Base-by-base conservation (phyloP, 2,113 vertebrate genomes). In the Cinclus cinclus region DNA sequence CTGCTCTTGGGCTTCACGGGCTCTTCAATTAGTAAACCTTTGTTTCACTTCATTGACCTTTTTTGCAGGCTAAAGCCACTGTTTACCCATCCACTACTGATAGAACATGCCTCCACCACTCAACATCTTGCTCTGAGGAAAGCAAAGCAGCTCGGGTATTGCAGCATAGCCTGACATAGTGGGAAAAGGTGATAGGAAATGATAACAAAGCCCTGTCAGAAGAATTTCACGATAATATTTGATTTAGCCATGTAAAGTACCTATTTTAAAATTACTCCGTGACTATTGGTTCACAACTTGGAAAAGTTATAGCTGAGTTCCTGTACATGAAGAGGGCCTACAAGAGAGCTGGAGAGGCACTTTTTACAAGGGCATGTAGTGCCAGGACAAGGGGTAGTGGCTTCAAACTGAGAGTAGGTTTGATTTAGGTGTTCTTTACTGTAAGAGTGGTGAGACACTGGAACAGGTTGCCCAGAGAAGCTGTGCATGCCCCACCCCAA, bases 201-300 rank as follows among this genome's bases (percentile, higher is more conserved):
- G 8, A 56, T 13, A 17, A 80, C 17, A 52, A 73, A 64, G 7
- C 3, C 15, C 27, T 84, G 15, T 14, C 41, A 87, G 21, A 52
- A 0, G 0, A 90, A 90, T 65, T 52, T 58, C 1, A 0, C 30
- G 2, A 49, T 27, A 75, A 65, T 21, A 3, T 77, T 81, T 78
- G 15, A 50, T 65, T 73, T 56, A 84, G 23, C 12, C 23, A 33
- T 31, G 13, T 39, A n/a, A 87, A 46, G 23, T 25, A 64, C 0
- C 1, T 52, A 44, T 80, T 86, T 82, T 64, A 33, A 76, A 77
- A 68, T 55, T 3, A 76, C 8, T 83, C 15, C 18, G 6, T 37
- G 46, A 53, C 6, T 91, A 11, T 46, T 69, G 14, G 31, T 44
- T 62, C 6, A 28, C 63, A 78, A 59, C 31, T 41, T 39, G 41